phyloP scores from a whole-genome alignment of 1,140 invertebrate species.

The Drosophila varians region DNA sequence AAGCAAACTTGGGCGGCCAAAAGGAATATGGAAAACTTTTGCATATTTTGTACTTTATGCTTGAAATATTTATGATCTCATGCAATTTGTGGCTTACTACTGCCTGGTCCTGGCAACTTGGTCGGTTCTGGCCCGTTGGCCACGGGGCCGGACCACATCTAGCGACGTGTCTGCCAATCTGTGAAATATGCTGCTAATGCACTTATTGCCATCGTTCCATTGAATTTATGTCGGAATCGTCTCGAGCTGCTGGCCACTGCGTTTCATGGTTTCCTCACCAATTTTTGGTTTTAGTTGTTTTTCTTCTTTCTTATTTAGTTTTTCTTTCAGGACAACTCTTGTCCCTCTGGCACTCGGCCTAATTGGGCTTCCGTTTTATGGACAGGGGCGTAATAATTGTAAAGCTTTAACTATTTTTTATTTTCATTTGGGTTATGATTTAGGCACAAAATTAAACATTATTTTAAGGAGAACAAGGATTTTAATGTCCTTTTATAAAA shows the following conservation, averaged over 20 bases:
- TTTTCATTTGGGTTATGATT: too few relatives aligned
- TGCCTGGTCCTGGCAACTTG: conserved; percentile 67
- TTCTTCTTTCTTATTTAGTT: conserved; percentile 12
- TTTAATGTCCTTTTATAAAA: too few relatives aligned
- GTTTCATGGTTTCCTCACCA: conserved; percentile 47
- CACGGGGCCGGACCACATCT: conserved; percentile 53
- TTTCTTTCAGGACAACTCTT: conserved; percentile 27
- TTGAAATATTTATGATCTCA: conserved; percentile 82
- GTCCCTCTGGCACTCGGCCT: conserved; percentile 59
- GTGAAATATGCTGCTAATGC: conserved; percentile 82
- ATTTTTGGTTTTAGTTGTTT: conserved; percentile 39
- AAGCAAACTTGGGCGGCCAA: conserved; percentile 21
- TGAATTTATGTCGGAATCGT: conserved; percentile 75
- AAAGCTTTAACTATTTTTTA: neutral
- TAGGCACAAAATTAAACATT: too few relatives aligned
- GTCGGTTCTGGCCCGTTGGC: conserved; percentile 20
- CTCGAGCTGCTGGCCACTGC: conserved; percentile 49
- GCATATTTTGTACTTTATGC: conserved; percentile 82
- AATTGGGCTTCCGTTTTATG: conserved; percentile 55
- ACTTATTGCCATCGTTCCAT: conserved; percentile 77
- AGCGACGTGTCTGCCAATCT: conserved; percentile 79
- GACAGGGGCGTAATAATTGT: neutral
- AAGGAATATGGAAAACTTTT: conserved; percentile 75
- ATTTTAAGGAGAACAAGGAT: too few relatives aligned
- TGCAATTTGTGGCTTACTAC: conserved; percentile 82